Evolutionary conservation across 2,888 invertebrate genomes (phyloP).

Genomic region (Mesorhabditis spiculigera): DNA sequence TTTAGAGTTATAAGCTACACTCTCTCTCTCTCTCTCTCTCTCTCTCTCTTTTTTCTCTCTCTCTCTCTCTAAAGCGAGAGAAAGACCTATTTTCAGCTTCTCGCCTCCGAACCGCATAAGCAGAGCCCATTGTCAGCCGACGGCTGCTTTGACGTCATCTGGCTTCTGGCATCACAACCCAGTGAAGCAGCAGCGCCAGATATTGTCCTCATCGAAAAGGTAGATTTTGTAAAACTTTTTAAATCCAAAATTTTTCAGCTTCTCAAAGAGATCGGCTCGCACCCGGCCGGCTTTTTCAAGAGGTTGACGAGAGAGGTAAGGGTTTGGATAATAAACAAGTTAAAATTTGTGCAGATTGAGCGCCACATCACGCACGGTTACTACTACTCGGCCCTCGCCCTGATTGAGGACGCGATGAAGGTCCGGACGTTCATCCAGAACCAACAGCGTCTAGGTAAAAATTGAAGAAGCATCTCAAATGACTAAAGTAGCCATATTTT

Average conservation of each 20-base stretch:
- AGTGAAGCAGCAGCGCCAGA: constrained; percentile 25
- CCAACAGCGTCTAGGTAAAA: constrained; percentile 21
- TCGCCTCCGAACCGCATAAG: constrained; percentile 17
- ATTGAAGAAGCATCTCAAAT: no score
- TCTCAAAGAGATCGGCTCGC: neutral
- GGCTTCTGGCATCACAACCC: constrained; percentile 31
- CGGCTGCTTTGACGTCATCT: constrained; percentile 35
- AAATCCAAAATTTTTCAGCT: constrained; percentile 8
- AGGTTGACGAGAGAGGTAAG: neutral
- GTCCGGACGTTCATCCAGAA: constrained; percentile 30
- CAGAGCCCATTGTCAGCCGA: constrained; percentile 22
- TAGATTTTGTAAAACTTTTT: neutral
- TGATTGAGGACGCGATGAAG: constrained; percentile 32
- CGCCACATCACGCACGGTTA: constrained; percentile 37
- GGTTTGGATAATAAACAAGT: neutral
- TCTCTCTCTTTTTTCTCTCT: neutral
- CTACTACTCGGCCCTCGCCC: constrained; percentile 37
- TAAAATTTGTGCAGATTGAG: constrained; percentile 21
- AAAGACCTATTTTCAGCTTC: constrained; percentile 13
- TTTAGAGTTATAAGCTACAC: neutral
- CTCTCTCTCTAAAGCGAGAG: neutral
- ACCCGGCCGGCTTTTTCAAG: neutral
- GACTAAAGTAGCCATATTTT: no score
- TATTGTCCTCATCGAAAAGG: constrained; percentile 25
- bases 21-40: neutral